These are phyloP conservation scores for Castor canadensis DNA, from an alignment of 2,113 vertebrate genomes.

Conservation along the genomic window DNA sequence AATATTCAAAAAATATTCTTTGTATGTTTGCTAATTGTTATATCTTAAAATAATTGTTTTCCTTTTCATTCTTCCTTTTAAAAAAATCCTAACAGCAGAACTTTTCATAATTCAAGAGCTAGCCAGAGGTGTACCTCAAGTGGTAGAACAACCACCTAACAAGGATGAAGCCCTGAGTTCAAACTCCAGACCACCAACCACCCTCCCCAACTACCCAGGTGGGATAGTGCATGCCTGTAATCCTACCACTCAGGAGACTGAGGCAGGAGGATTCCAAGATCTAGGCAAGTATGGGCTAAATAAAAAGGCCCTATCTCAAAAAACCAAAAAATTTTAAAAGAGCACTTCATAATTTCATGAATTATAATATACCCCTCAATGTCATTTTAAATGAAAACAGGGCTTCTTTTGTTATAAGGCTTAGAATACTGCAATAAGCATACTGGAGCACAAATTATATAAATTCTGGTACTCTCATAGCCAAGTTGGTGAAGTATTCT, in stretches of 20 bases:
- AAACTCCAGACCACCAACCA: too few relatives aligned
- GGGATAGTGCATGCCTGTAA: too few relatives aligned
- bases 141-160: too few relatives aligned
- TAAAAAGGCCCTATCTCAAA: too few relatives aligned
- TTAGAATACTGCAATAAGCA: neutral
- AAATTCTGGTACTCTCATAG: neutral
- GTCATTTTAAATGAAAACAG: slow-evolving; percentile 11
- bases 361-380: neutral
- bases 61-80: neutral
- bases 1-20: slow-evolving; percentile 3
- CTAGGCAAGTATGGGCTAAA: too few relatives aligned
- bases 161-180: too few relatives aligned
- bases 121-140: too few relatives aligned
- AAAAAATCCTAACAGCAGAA: neutral
- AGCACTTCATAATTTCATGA: too few relatives aligned
- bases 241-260: too few relatives aligned
- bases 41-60: neutral
- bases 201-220: too few relatives aligned
- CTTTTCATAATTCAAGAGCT: slow-evolving; percentile 3
- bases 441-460: neutral
- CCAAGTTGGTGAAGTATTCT: neutral
- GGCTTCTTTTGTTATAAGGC: neutral
- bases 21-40: neutral
- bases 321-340: too few relatives aligned
- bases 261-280: too few relatives aligned